Percentiles rank a stretch among this genome's conserved stretches.
These are phyloP conservation scores for Gambelia wislizenii DNA, from an alignment of 2,797 vertebrate species.

Conservation along the genomic window DNA sequence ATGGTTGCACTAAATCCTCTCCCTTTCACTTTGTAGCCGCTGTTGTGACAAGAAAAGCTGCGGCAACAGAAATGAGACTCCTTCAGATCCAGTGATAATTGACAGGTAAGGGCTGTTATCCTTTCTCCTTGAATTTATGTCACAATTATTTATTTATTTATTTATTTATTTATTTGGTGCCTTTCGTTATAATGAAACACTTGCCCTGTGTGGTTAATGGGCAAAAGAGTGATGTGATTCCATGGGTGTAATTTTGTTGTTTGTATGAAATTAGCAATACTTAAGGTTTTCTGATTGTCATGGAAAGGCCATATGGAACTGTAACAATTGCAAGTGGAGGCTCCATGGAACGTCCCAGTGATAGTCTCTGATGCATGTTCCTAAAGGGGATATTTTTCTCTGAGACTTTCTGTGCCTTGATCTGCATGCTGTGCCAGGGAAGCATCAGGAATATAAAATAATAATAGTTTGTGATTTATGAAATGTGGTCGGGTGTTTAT, in stretches of 20 bases:
- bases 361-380: slow-evolving; percentile 79
- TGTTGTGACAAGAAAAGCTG: slow-evolving; percentile 99
- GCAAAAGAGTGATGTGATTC: slow-evolving; percentile 68
- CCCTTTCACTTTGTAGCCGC: slow-evolving; percentile 83
- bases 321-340: slow-evolving; percentile 62
- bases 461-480: slow-evolving; percentile 87
- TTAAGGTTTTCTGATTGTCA: slow-evolving; percentile 64
- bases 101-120: slow-evolving; percentile 94
- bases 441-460: slow-evolving; percentile 86
- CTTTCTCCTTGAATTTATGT: slow-evolving; percentile 73
- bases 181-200: slow-evolving; percentile 82
- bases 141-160: neutral
- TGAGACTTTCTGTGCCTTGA: slow-evolving; percentile 77
- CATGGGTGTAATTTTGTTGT: slow-evolving; percentile 73
- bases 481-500: slow-evolving; percentile 85
- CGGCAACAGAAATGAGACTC: slow-evolving; percentile 99
- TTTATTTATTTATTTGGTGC: slow-evolving; percentile 62
- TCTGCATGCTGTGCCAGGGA: slow-evolving; percentile 79
- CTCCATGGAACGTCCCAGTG: slow-evolving; percentile 72
- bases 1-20: slow-evolving; percentile 84
- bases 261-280: slow-evolving; percentile 70
- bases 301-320: slow-evolving; percentile 73
- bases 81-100: slow-evolving; percentile 99
- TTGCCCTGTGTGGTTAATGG: slow-evolving; percentile 79
- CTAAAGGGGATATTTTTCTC: slow-evolving; percentile 77